Base-by-base conservation (phyloP, 2,797 vertebrate genomes). In the Lacerta bilineata region DNA sequence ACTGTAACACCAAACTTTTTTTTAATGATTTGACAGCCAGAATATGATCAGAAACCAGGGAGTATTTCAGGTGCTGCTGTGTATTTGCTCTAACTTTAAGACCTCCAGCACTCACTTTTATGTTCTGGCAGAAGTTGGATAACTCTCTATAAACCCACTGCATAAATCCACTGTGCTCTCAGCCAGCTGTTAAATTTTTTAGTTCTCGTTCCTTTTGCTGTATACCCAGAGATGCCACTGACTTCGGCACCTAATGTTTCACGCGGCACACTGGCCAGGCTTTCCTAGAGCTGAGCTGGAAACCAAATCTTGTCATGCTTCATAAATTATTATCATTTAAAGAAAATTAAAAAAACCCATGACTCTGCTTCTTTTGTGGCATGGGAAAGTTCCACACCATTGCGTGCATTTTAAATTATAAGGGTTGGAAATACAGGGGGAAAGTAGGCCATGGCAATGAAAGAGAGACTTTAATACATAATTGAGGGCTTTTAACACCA, bases 281-380 rank as follows among this genome's bases (percentile, higher is more conserved):
- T 93, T 86, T 91, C 89, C 72, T 76, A 92, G 89, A 86, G 82
- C 88, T 88, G 72, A 68, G 68, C 77, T 93, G 80, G 85, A 94
- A 91, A 93, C 78, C 80, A 5, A 66, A 80, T 91, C 0, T 87
- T 92, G 81, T 88, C 86, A 46, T 91, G 80, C 87, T 91, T 93
- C 61, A 88, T 92, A 93, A 93, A 92, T 75, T 76, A 46, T 39
- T 41, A 23, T 50, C 90, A 36, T 86, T 86, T 86, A 39, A 88
- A 93, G 91, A 88, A 86, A 55, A 76, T 64, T 23, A 23, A 43
- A 6, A 6, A 13, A 89, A 92, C 77, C 88, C 85, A 66, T 85
- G 84, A 86, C 90, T 91, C 76, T 86, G 85, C 90, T 94, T 59
- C 80, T 90, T 94, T 84, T 88, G 29, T 89, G 90, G 88, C 89